Evolutionary conservation across 2,888 invertebrate species (phyloP), one percentile per base, ranked within the genome.

Genomic region (Drosophila subquinaria): DNA sequence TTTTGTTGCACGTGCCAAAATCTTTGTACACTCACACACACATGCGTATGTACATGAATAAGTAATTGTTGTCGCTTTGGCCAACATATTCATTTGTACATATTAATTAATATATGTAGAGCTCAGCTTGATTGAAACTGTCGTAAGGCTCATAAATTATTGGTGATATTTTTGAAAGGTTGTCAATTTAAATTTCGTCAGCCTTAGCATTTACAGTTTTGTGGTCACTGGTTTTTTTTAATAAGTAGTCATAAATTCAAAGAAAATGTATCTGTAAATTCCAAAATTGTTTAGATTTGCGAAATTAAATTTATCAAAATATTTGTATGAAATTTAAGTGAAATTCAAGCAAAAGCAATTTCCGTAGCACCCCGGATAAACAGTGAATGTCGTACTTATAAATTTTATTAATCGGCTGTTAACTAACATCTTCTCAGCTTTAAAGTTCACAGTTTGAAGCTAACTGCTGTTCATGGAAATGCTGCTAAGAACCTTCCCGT

Each of bases 1-100:
- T 47, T 51, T 36, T 43, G 35, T 36, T 35, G 33, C 43, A 61
- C 40, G 40, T 30, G 59, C 47, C 57, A 38, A 11, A 27, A 27
- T 27, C 23, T 10, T 38, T 27, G 17, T n/a, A 35, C 42, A 17
- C 17, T 20, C 61, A 35, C 35, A 61, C 10, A 10, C 30, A 27
- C 17, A 51, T 23, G 35, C 20, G 15, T 30, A 50, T 20, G 15
- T 30, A 27, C 23, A 42, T 11, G 3, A 15, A 36, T 33, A 43
- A 9, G 11, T 56, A 20, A 43, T 55, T 55, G 33, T 20, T 42
- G 42, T 30, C 20, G 2, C 17, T 55, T 33, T 45, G 35, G n/a
- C 10, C 13, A 17, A 45, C 33, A 23, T 45, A 45, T 47, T 35
- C 11, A 55, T 43, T 43, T 43, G 30, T 11, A 10, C 23, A 47